Evolutionary conservation across 2,113 vertebrate genomes (phyloP), one percentile per base, ranked within the genome.

Genomic region (Burhinus oedicnemus): DNA sequence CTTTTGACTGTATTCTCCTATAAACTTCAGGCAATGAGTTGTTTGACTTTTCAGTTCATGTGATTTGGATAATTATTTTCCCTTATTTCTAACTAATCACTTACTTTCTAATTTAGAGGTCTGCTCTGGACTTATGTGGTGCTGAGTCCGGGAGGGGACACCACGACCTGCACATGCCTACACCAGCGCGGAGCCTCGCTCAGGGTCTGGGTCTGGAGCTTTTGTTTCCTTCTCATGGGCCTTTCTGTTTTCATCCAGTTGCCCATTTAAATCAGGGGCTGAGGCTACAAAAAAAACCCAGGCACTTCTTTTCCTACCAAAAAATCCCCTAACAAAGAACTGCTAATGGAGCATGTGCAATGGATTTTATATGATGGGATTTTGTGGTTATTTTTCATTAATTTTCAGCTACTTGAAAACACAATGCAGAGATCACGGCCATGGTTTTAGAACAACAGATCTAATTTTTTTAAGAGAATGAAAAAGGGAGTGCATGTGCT

Each of bases 381-480:
- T 80, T 72, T 61, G 12, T 40, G 16, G 11, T 86, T 9, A 27
- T 8, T 80, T 83, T 69, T 61, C 5, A 36, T 32, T 55, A 16
- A 22, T 83, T 90, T 88, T 77, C 45, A 62, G 54, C 16, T 80
- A 26, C 40, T 77, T 77, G 34, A 79, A 92, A 95, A 82, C 42
- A 2, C 7, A 69, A 32, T 13, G 10, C 29, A 52, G 40, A 76
- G 36, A 44, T 54, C 15, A 20, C 21, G 5, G 68, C 29, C 6
- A 4, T 25, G 9, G 18, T 40, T 95, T 79, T 72, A 79, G 18
- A 87, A n/a, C 27, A 75, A 81, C 2, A 2, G 47, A 55, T 44
- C 12, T 81, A 11, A 11, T 47, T 84, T 78, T 61, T 83, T 68
- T 26, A 22, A 44, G 20, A 68, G 7, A 5, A 52, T 40, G 11